Base-by-base conservation (phyloP, 1,140 invertebrate species). In the Anoplolepis gracilipes region DNA sequence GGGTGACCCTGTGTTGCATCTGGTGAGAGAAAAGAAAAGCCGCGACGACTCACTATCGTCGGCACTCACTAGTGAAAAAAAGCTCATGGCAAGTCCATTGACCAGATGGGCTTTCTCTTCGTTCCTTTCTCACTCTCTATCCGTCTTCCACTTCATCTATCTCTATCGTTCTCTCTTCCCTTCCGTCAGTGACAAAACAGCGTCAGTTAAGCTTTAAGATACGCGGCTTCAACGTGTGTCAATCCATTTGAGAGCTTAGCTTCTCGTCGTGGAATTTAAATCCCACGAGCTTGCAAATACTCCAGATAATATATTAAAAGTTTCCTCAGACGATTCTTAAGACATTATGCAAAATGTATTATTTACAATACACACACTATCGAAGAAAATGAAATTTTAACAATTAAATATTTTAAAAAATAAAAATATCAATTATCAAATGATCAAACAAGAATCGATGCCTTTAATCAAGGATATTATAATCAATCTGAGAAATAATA, bases 1-100 rank as follows among this genome's bases (percentile, higher is more conserved):
- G 64, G 82, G 70, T 82, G 89, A 88, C 64, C 67, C 86, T 87
- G 91, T 28, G 82, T 85, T 90, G 90, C 91, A 92, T 92, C 91
- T 92, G 92, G 89, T 70, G 16, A 84, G 28, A 67, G 84, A 92
- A 89, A 88, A 89, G 88, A 64, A 59, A 84, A 82, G 61, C 78
- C 84, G 85, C 70, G 85, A 86, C 78, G 64, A 57, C 28, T 53
- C 77, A 85, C 84, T 90, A 88, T 92, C 90, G 85, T 86, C 49
- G 62, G 73, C 55, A 59, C 39, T 55, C 69, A 57, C 25, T 61
- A 36, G 57, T 33, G 33, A 84, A 92, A 91, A 91, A 92, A 90
- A 84, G 64, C 57, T 42, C 72, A 36, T 89, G 72, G 77, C 92
- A 91, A 90, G 92, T 92, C 91, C 92, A 92, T 91, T 92, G 91